Percentiles rank a stretch among this genome's conserved stretches.
phyloP scores from a whole-genome alignment of 2,113 vertebrate species.

The Danionella cerebrum region DNA sequence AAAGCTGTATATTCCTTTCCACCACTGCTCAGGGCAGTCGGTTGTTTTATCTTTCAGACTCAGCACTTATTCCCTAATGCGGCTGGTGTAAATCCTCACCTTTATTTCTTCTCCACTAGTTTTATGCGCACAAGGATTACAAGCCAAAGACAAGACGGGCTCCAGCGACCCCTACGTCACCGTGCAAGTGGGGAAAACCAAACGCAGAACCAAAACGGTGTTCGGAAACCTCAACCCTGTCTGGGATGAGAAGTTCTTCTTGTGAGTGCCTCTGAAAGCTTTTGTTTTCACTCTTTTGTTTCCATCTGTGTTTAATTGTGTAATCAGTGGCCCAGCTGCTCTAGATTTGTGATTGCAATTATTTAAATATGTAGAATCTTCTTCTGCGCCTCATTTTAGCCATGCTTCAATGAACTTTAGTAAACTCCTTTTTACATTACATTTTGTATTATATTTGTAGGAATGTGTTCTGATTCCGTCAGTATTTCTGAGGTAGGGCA shows the following conservation, averaged over 20 bases:
- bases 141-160: slow-evolving; percentile 97
- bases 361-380: no score
- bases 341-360: background rate
- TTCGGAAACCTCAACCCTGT: slow-evolving; percentile 96
- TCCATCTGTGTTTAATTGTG: background rate
- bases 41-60: background rate
- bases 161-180: slow-evolving; percentile 97
- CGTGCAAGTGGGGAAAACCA: slow-evolving; percentile 96
- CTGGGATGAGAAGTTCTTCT: slow-evolving; percentile 96
- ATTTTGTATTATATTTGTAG: no score
- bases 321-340: background rate
- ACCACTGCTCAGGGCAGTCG: no score
- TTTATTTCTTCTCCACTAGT: slow-evolving; percentile 60
- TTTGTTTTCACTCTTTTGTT: background rate
- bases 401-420: no score
- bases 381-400: no score
- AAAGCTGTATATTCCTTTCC: no score
- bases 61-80: background rate
- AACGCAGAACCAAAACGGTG: slow-evolving; percentile 92
- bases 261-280: slow-evolving; percentile 66
- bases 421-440: no score
- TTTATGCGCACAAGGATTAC: slow-evolving; percentile 91
- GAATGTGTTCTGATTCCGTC: no score
- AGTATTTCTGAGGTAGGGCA: no score
- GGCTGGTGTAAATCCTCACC: background rate